Evolutionary conservation across 2,888 invertebrate genomes (phyloP).

Genomic region (Yponomeuta sedellus): DNA sequence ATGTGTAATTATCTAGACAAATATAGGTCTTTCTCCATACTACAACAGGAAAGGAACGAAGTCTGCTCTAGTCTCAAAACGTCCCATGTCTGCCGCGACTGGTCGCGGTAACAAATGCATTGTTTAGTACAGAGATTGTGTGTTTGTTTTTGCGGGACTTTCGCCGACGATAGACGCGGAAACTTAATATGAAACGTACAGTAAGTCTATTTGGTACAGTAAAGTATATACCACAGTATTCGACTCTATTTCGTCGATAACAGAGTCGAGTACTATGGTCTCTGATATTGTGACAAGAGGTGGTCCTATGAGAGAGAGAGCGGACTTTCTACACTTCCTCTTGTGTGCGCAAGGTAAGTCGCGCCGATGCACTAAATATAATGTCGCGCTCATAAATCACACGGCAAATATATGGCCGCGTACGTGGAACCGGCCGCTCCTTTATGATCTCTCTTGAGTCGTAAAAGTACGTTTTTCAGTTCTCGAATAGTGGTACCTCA

Average conservation of each 20-base stretch:
- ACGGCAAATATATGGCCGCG: conserved; percentile 4
- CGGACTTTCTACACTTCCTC: background rate
- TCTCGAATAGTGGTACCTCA: background rate
- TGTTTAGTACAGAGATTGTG: conserved; percentile 3
- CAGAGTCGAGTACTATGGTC: no score
- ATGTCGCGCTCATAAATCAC: conserved; percentile 4
- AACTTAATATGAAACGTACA: background rate
- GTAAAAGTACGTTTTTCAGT: background rate
- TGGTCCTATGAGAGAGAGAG: no score
- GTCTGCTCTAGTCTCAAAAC: background rate
- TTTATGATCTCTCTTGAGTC: background rate
- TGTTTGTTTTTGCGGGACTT: conserved; percentile 1
- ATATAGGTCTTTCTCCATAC: background rate
- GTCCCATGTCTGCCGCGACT: background rate
- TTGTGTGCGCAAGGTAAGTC: conserved; percentile 7
- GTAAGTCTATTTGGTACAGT: background rate
- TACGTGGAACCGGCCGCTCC: background rate
- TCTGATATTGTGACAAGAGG: no score
- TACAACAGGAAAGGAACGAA: background rate
- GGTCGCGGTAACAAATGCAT: conserved; percentile 13
- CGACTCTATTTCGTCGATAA: no score
- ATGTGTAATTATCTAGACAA: no score
- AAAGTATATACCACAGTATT: no score
- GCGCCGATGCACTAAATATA: conserved; percentile 14
- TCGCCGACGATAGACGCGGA: background rate